Percentiles rank a stretch among this genome's conserved stretches.
phyloP scores from a whole-genome alignment of 2,113 vertebrate species.

The Nyctereutes procyonoides region DNA sequence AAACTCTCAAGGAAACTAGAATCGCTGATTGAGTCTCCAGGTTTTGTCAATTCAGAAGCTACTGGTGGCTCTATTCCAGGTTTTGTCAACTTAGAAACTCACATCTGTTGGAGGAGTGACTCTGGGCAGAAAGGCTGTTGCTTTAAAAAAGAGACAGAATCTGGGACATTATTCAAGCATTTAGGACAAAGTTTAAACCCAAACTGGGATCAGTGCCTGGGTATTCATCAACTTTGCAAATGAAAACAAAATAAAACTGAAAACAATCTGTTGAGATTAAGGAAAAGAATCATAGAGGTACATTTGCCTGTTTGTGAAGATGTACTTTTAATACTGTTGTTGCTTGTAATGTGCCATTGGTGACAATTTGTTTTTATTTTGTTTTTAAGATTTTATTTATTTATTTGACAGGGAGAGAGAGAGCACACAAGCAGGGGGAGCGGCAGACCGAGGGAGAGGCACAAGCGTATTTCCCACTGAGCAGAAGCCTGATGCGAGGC shows the following conservation, averaged over 20 bases:
- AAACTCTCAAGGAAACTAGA: neutral
- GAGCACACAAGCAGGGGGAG: no score
- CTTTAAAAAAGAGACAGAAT: conserved; percentile 51
- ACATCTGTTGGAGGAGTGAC: neutral
- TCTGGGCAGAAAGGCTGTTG: neutral
- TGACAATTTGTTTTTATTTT: neutral
- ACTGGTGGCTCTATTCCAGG: no score
- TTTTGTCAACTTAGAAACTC: neutral
- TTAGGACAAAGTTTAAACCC: conserved; percentile 71
- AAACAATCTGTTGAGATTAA: conserved; percentile 9
- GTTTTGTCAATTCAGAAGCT: neutral
- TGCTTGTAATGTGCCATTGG: neutral
- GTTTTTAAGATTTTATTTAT: no score
- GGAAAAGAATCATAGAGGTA: neutral
- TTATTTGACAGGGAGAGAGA: no score
- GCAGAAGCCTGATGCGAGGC: no score
- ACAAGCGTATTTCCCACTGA: no score
- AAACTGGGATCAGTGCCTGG: conserved; percentile 50
- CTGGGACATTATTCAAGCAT: conserved; percentile 58
- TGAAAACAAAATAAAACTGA: conserved; percentile 53
- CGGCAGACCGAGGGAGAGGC: no score
- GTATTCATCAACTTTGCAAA: conserved; percentile 47
- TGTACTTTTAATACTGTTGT: neutral
- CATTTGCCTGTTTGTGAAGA: neutral
- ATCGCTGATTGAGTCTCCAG: neutral